Evolutionary conservation across 2,797 vertebrate species (phyloP), one percentile per base, ranked within the genome.

Genomic region (Pelobates cultripes): DNA sequence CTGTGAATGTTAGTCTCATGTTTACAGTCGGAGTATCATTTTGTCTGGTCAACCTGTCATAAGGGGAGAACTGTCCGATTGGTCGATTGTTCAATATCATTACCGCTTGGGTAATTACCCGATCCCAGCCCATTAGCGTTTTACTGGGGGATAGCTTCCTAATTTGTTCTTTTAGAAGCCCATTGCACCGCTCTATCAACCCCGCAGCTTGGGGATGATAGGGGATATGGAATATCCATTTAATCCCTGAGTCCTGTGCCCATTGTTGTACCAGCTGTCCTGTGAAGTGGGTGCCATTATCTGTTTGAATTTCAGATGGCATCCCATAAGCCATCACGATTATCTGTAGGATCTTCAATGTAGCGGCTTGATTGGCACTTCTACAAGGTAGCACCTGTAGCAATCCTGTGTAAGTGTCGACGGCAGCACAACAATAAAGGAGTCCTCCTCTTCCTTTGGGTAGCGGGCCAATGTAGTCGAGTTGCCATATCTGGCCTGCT

Each of bases 81-180:
- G 61, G 61, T 17, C 61, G 0, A 28, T 9, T 64, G 9, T 64
- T 64, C 17, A 64, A 40, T 17, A 64, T 64, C 61, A 64, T 64
- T 2, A 64, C 61, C 5, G 61, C 61, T 40, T 64, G 61, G 3
- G 61, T 64, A 6, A 17, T 17, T 7, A 28, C 61, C 5, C 61
- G 15, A 64, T 64, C 61, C 67, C 67, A 69, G 7, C 67, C 67
- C 67, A 5, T 69, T 7, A 69, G 12, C 43, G 67, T 69, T 41
- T 41, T 69, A 69, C 67, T 69, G 2, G 67, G 67, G 67, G 67
- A 69, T 69, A 69, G 67, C 15, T 69, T 69, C 43, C 67, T 2
- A 69, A 69, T 69, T 69, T 64, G 61, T 28, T 64, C 61, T 64
- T 64, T 64, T 64, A 64, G 17, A 64, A 64, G 61, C 61, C 2